Conservation (phyloP, 2,888 invertebrate genomes). For the Clostera curtula region DNA sequence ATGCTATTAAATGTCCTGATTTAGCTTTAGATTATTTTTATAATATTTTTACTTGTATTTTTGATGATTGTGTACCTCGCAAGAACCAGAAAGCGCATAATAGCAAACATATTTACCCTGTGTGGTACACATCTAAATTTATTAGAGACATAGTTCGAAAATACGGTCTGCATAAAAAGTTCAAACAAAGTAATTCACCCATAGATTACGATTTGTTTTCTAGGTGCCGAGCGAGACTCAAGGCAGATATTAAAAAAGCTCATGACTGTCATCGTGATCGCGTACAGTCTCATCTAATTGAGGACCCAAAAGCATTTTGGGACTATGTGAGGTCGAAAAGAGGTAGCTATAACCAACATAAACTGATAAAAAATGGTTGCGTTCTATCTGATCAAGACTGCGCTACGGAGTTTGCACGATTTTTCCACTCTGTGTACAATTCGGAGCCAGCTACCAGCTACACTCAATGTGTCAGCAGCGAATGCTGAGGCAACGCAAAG, state of each 20-base stretch:
- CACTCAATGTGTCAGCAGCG: slow-evolving; percentile 1
- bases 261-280: slow-evolving; percentile 1
- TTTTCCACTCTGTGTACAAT: slow-evolving; percentile 5
- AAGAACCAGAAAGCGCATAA: background rate
- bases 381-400: background rate
- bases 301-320: slow-evolving; percentile 4
- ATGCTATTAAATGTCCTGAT: background rate
- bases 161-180: background rate
- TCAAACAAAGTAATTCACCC: background rate
- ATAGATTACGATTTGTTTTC: slow-evolving; percentile 4
- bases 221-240: slow-evolving; percentile 3
- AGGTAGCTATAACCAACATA: background rate
- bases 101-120: background rate
- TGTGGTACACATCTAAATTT: background rate
- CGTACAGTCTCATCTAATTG: background rate
- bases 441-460: background rate
- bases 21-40: background rate
- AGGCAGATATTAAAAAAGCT: background rate
- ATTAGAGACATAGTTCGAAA: background rate
- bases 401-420: slow-evolving; percentile 1
- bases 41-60: background rate
- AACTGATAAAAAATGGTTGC: background rate
- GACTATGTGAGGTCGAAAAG: slow-evolving; percentile 2
- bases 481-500: background rate
- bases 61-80: background rate